Base-by-base conservation (phyloP, 2,888 invertebrate genomes). In the Chloroclysta siterata region DNA sequence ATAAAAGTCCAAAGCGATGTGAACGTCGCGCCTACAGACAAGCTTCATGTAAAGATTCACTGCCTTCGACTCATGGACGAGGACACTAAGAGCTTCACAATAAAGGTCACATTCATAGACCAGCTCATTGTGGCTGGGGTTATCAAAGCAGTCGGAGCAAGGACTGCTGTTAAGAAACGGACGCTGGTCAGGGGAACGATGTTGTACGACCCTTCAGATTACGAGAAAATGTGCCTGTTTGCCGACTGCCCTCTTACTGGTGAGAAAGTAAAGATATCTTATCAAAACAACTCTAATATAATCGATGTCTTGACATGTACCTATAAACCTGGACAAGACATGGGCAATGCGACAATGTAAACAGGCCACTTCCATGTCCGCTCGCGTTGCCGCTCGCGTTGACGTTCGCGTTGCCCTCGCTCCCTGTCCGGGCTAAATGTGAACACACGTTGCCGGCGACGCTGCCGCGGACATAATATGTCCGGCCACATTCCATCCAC, bases 131-230 rank as follows among this genome's bases (percentile, higher is more conserved):
- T 89, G 8, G 77, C 72, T 8, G 75, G 74, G 3, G 64, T 78
- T 11, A 75, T 92, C 8, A 80, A 70, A 41, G 79, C 90, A 1
- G 71, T 79, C 1, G 74, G 74, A 17, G 63, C 73, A 2, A 84
- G 74, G 52, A 76, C 78, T 14, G 29, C 39, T 1, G 60, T 67
- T 0, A 71, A 63, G n/a, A 65, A 73, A 1, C 70, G 53, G 13
- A 63, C 70, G 0, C 52, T 83, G 22, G 80, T 80, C 1, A 61
- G 46, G 13, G 92, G 91, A 5, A 64, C 64, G 0, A 82, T 92
- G 82, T 68, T 63, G 15, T 92, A 85, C 60, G 88, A 90, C 67
- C 90, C 92, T 0, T 85, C 89, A 0, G 86, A 91, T 75, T 89
- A 90, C 64, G 85, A 87, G 58, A 88, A 84, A 78, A 90, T 92